phyloP scores from a whole-genome alignment of 2,888 invertebrate genomes.

The Trachelus iudaicus region DNA sequence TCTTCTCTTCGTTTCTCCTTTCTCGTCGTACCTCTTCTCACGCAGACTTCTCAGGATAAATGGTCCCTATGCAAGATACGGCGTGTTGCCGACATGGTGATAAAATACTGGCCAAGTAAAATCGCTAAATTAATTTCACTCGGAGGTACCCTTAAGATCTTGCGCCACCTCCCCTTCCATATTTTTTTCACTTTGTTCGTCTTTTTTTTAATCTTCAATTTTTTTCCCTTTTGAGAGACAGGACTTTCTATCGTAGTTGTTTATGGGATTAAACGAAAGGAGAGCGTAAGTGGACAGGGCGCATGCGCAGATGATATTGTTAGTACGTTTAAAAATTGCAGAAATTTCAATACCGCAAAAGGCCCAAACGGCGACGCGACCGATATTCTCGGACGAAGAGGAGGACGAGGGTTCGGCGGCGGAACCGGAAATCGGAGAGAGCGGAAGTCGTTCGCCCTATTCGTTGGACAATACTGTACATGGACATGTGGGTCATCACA shows the following conservation, averaged over 20 bases:
- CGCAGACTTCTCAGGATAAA: not conserved
- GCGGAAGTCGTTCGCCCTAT: constrained; percentile 38
- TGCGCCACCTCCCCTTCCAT: too few relatives aligned
- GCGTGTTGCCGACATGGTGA: not conserved
- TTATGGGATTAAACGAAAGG: too few relatives aligned
- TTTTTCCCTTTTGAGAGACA: too few relatives aligned
- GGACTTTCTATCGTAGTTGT: too few relatives aligned
- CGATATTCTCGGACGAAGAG: constrained; percentile 77
- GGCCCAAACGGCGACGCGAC: constrained; percentile 43
- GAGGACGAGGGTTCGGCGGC: constrained; percentile 69
- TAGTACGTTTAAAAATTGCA: constrained; percentile 55
- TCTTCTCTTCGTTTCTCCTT: not conserved
- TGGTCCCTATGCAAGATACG: not conserved
- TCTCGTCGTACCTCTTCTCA: not conserved
- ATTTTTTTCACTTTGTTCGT: too few relatives aligned
- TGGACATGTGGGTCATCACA: constrained; percentile 50
- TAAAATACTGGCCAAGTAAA: not conserved
- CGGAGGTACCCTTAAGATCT: too few relatives aligned
- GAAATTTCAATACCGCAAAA: constrained; percentile 81
- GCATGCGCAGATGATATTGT: not conserved
- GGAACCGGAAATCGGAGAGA: constrained; percentile 60
- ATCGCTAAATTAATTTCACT: too few relatives aligned
- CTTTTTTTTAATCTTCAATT: too few relatives aligned
- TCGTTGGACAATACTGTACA: constrained; percentile 57
- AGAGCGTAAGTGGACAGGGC: too few relatives aligned